phyloP scores from a whole-genome alignment of 2,797 vertebrate species.

The Meriones psammophilus region DNA sequence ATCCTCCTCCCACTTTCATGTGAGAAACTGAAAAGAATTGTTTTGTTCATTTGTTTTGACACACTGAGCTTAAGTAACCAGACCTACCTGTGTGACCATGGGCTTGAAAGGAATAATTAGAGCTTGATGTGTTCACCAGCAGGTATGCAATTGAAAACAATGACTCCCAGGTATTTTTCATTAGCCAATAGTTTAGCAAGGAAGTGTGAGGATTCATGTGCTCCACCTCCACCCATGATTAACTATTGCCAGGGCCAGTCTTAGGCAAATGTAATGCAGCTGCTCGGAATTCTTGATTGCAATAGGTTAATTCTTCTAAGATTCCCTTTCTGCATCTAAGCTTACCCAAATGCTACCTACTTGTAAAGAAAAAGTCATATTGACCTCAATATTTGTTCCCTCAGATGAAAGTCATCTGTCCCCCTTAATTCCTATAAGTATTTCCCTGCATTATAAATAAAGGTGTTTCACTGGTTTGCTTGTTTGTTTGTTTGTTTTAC shows the following conservation, averaged over 20 bases:
- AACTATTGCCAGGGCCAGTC: neutral
- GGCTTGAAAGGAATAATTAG: neutral
- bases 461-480: neutral
- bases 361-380: conserved; percentile 31
- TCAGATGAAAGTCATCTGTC: neutral
- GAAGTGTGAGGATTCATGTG: neutral
- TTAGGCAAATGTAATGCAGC: neutral
- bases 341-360: neutral
- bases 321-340: neutral
- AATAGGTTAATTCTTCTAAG: neutral
- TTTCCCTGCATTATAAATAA: conserved; percentile 1
- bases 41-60: neutral
- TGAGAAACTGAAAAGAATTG: neutral
- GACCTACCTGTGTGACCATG: neutral
- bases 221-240: neutral
- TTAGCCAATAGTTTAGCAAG: neutral
- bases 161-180: neutral
- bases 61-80: neutral
- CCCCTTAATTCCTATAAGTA: neutral
- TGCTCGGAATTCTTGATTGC: neutral
- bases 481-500: neutral
- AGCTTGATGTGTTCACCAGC: neutral
- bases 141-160: neutral
- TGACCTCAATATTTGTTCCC: neutral
- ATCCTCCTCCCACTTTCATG: neutral